phyloP scores from a whole-genome alignment of 2,888 invertebrate genomes.

The Lobophora halterata region DNA sequence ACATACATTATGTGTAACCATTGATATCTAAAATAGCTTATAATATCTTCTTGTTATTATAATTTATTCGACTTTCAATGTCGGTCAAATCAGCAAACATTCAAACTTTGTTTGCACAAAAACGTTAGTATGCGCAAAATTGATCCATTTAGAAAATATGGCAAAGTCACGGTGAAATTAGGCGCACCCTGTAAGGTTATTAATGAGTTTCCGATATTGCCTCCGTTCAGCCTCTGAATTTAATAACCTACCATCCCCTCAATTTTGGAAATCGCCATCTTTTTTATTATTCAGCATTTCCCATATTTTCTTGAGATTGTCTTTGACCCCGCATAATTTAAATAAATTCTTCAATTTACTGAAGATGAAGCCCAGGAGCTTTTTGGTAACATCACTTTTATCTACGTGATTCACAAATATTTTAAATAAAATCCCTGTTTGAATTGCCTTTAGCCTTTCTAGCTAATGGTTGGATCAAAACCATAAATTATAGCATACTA shows the following conservation, averaged over 20 bases:
- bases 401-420: too few relatives aligned
- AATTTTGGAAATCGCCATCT: slow-evolving; percentile 49
- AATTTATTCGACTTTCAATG: background rate
- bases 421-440: too few relatives aligned
- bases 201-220: slow-evolving; percentile 76
- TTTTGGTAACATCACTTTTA: too few relatives aligned
- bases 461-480: too few relatives aligned
- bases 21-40: too few relatives aligned
- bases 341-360: too few relatives aligned
- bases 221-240: slow-evolving; percentile 50
- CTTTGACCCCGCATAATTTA: slow-evolving; percentile 29
- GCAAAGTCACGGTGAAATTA: slow-evolving; percentile 67
- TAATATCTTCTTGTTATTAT: too few relatives aligned
- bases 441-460: too few relatives aligned
- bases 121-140: slow-evolving; percentile 44
- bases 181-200: slow-evolving; percentile 68
- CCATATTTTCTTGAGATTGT: slow-evolving; percentile 16
- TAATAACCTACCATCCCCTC: slow-evolving; percentile 56
- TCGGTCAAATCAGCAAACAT: slow-evolving; percentile 8
- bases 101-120: slow-evolving; percentile 35
- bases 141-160: slow-evolving; percentile 58
- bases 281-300: slow-evolving; percentile 42
- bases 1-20: too few relatives aligned
- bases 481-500: too few relatives aligned
- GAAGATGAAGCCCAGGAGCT: too few relatives aligned